Evolutionary conservation across 2,888 invertebrate species (phyloP), one percentile per base, ranked within the genome.

Genomic region (Cremastobaeus sp.): DNA sequence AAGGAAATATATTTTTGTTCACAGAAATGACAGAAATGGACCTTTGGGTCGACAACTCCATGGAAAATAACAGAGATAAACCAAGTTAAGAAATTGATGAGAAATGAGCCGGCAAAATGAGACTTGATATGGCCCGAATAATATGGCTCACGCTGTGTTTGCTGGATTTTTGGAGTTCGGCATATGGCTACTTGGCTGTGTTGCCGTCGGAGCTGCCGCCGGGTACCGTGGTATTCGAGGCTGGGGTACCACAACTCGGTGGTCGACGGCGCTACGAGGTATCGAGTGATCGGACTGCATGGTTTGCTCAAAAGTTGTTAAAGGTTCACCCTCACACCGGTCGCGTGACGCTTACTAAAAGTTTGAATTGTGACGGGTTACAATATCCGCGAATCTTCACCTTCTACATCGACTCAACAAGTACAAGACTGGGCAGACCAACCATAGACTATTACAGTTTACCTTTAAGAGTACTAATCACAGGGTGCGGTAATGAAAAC

Each of bases 371-470:
- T 88, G 93, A 95, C 82, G 95, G 95, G 73, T 90, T 94, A 25
- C 92, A 93, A 77, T 95, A 96, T 84, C 95, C 96, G 0, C 93
- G 93, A 43, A 90, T 96, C 60, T 95, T 96, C 86, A 95, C 95
- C 2, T 91, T 95, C 84, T 94, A 95, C 87, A 93, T 96, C 71
- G 96, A 96, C 85, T 96, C 96, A 28, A 94, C 93, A 50, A 94
- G 95, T 74, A 94, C 93, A 80, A 89, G 94, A 57, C 89, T 94
- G 74, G 90, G 93, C 45, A 81, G 88, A 8, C 86, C 86, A 0
- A 94, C 94, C 78, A 93, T 95, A 74, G 94, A 95, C 84, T 95
- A 95, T 85, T 95, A 94, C 83, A 94, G 95, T 82, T 86, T 95
- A 62, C 95, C 95, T 0, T 89, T 95, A 69, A 89, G 95, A 76